phyloP scores from a whole-genome alignment of 2,113 vertebrate genomes.

The Ursus arctos region DNA sequence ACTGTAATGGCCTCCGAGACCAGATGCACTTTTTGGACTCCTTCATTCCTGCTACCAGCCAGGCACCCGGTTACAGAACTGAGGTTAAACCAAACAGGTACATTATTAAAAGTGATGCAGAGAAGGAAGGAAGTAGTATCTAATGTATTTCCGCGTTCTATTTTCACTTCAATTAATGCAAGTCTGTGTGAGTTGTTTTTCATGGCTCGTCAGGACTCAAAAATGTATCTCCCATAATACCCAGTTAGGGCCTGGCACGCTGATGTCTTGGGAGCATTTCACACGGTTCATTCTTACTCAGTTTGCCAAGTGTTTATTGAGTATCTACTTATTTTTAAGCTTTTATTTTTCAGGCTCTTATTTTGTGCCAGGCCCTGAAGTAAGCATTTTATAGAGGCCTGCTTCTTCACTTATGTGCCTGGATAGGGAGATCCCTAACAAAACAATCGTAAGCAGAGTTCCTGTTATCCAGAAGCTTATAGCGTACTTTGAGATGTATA shows the following conservation, averaged over 20 bases:
- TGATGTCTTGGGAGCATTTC: not conserved
- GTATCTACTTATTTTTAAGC: not conserved
- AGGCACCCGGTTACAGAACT: not conserved
- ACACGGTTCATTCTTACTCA: not conserved
- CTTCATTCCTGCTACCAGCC: not conserved
- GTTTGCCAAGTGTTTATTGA: not conserved
- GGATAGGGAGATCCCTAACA: not conserved
- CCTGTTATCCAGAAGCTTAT: not conserved
- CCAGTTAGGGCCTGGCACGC: rapidly evolving
- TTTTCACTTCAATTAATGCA: not conserved
- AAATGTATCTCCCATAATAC: not conserved
- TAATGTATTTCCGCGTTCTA: not conserved
- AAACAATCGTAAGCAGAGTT: not conserved
- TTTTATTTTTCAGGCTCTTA: not conserved
- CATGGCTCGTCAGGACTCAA: not conserved
- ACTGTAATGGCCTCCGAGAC: rapidly evolving
- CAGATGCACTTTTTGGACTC: not conserved
- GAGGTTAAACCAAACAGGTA: not conserved
- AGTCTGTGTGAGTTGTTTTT: not conserved
- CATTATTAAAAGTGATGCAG: not conserved
- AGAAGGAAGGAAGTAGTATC: not conserved
- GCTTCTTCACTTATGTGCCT: not conserved
- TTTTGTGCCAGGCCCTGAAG: not conserved
- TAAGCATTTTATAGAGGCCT: constrained; percentile 39
- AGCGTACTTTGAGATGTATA: not conserved